Percentiles rank a stretch among this genome's conserved stretches.
Evolutionary conservation across 2,113 vertebrate genomes (phyloP).

Genomic region (Nymphicus hollandicus): DNA sequence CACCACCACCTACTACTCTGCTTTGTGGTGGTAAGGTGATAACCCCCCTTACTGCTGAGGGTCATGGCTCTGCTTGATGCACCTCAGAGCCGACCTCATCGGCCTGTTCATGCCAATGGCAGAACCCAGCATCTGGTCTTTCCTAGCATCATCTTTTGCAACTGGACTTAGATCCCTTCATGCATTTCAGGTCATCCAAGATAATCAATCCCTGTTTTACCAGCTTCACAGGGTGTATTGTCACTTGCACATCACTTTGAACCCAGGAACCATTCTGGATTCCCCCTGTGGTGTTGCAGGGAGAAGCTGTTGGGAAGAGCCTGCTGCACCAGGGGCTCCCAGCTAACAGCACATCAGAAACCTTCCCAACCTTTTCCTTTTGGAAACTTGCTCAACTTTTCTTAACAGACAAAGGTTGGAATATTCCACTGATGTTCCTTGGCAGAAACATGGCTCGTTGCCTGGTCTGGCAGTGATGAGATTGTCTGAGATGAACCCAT

Average conservation of each 20-base stretch:
- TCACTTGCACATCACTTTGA: background rate
- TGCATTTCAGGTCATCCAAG: background rate
- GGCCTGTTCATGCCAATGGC: background rate
- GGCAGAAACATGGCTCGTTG: background rate
- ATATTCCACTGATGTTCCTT: background rate
- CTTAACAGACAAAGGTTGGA: background rate
- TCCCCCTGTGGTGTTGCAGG: background rate
- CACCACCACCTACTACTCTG: background rate
- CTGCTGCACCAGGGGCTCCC: background rate
- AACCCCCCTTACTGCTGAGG: background rate
- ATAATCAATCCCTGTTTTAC: background rate
- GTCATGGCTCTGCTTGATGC: background rate
- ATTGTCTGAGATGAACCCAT: background rate
- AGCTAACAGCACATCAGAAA: background rate
- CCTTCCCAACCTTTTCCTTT: background rate
- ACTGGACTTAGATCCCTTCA: rapidly evolving
- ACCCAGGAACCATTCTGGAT: background rate
- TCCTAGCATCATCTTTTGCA: background rate
- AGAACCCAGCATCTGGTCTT: background rate
- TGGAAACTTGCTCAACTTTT: background rate
- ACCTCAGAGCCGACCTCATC: background rate
- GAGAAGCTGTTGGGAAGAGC: background rate
- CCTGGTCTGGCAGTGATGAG: background rate
- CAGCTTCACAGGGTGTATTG: background rate
- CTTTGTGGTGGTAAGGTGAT: background rate